phyloP scores from a whole-genome alignment of 2,113 vertebrate species.

The Condylura cristata region DNA sequence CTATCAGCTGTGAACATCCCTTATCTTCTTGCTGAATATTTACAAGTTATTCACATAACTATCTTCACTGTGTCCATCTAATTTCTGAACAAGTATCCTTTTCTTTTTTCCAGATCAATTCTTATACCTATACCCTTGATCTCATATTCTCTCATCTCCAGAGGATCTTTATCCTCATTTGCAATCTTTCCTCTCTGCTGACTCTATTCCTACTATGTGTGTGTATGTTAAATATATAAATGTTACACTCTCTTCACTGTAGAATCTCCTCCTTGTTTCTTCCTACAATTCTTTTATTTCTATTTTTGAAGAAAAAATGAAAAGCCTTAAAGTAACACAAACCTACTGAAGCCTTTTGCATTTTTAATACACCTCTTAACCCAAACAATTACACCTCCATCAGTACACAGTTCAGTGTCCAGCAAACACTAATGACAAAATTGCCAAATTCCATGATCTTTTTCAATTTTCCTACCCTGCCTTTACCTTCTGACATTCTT shows the following conservation, averaged over 20 bases:
- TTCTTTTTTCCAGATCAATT: not conserved
- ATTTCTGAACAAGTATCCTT: not conserved
- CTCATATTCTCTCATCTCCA: not conserved
- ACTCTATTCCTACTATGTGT: not conserved
- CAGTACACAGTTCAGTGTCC: not conserved
- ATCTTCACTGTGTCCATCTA: not conserved
- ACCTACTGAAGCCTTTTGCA: not conserved
- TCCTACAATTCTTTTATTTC: not conserved
- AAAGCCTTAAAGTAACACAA: conserved; percentile 1
- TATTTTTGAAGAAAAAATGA: conserved; percentile 21
- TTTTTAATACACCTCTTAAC: conserved; percentile 8
- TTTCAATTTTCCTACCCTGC: not conserved
- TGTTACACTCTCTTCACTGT: not conserved
- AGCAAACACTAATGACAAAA: not conserved
- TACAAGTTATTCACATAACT: not conserved
- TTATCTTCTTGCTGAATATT: not conserved
- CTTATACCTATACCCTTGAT: not conserved
- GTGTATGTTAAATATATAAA: not conserved
- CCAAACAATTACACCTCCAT: not conserved
- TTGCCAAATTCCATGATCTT: not conserved
- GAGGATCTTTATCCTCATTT: not conserved
- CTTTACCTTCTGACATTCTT: conserved; percentile 16
- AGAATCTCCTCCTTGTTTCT: not conserved
- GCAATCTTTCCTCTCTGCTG: not conserved
- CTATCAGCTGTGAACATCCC: not conserved